Conservation (phyloP, 2,113 vertebrate genomes). For the Brachyistius frenatus region DNA sequence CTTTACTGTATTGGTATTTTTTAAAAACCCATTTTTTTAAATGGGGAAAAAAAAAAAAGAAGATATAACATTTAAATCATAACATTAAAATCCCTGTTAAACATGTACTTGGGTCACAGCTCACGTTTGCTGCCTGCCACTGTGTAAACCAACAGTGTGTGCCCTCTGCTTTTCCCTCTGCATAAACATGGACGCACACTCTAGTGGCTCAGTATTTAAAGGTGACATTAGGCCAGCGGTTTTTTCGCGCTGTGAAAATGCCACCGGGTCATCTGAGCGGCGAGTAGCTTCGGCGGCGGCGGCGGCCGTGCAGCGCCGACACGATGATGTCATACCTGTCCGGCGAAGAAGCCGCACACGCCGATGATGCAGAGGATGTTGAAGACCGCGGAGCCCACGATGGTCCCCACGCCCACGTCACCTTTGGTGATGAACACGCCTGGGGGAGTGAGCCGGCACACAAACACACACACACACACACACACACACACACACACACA, state of each 20-base stretch:
- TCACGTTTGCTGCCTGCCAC: too few relatives aligned
- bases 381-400: slow-evolving; percentile 95
- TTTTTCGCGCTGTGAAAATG: slow-evolving; percentile 21
- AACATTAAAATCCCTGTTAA: too few relatives aligned
- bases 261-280: neutral
- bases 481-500: neutral
- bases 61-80: too few relatives aligned
- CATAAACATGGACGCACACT: too few relatives aligned
- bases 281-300: too few relatives aligned
- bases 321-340: slow-evolving; percentile 86
- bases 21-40: too few relatives aligned
- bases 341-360: slow-evolving; percentile 95
- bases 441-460: slow-evolving; percentile 66
- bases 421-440: slow-evolving; percentile 96
- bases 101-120: too few relatives aligned
- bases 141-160: too few relatives aligned
- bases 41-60: too few relatives aligned
- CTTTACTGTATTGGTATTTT: too few relatives aligned
- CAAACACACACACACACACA: slow-evolving; percentile 3
- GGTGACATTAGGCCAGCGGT: slow-evolving; percentile 22
- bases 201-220: slow-evolving; percentile 28
- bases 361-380: slow-evolving; percentile 97
- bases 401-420: slow-evolving; percentile 94
- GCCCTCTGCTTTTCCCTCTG: too few relatives aligned
- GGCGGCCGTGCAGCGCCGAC: neutral